Evolutionary conservation across 2,113 vertebrate species (phyloP).

Genomic region (Myrmecophaga tridactyla): DNA sequence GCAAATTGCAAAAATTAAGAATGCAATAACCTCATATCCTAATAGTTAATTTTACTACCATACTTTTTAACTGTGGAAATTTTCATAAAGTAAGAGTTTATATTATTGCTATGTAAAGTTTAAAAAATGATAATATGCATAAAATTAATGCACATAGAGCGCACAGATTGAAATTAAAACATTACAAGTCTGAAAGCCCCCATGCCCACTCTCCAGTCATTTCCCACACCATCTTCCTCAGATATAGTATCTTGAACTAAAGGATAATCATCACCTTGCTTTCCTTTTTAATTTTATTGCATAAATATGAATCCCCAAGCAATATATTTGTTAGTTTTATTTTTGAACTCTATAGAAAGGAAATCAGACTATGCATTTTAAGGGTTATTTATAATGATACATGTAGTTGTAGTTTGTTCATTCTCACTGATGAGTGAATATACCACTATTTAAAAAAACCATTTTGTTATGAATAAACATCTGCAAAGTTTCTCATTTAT

Average conservation of each 20-base stretch:
- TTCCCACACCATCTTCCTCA: too few species aligned
- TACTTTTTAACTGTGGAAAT: background rate
- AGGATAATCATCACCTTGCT: background rate
- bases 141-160: background rate
- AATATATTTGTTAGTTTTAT: background rate
- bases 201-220: background rate
- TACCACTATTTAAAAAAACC: background rate
- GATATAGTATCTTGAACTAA: background rate
- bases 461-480: background rate
- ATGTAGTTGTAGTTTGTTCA: background rate
- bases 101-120: background rate
- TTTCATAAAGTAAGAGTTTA: background rate
- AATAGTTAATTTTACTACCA: background rate
- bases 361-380: background rate
- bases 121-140: background rate
- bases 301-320: background rate
- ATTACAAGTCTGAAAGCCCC: background rate
- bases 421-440: background rate
- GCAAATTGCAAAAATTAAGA: constrained; percentile 44
- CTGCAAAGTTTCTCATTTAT: background rate
- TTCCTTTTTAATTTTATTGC: background rate
- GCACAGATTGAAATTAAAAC: background rate
- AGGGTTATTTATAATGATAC: background rate
- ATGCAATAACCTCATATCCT: background rate
- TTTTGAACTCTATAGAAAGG: background rate